These are phyloP conservation scores for Perodicticus potto DNA, from an alignment of 2,797 vertebrate species.

Conservation along the genomic window DNA sequence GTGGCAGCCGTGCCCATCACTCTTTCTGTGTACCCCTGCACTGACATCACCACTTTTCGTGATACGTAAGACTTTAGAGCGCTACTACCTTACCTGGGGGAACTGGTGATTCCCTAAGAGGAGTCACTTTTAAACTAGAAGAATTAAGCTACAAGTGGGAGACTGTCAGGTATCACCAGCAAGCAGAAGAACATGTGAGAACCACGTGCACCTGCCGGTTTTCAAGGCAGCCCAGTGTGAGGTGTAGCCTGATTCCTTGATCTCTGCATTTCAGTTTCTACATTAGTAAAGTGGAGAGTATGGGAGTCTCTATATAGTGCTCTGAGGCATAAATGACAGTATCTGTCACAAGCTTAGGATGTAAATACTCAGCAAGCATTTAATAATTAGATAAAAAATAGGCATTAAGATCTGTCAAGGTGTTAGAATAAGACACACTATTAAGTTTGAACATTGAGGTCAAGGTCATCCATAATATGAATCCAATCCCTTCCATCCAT, in stretches of 20 bases:
- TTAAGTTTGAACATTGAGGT: constrained; percentile 7
- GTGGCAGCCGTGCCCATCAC: rapidly evolving
- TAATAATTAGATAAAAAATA: constrained; percentile 53
- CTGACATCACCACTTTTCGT: neutral
- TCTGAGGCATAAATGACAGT: constrained; percentile 2
- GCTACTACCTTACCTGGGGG: neutral
- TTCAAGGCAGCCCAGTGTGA: neutral
- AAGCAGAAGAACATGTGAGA: neutral
- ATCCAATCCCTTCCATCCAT: neutral
- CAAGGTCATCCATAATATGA: neutral
- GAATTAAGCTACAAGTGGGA: neutral
- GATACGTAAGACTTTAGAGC: neutral
- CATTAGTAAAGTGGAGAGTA: neutral
- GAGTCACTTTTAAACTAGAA: neutral
- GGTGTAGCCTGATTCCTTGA: neutral
- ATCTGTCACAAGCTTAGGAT: constrained; percentile 24
- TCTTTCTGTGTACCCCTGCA: rapidly evolving
- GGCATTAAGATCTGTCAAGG: neutral
- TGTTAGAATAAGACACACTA: neutral
- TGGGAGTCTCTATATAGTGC: neutral
- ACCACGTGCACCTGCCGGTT: neutral
- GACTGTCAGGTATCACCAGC: neutral
- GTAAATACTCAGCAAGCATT: neutral
- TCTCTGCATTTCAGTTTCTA: neutral
- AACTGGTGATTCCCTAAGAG: neutral